Evolutionary conservation across 2,888 invertebrate genomes (phyloP).

Genomic region (Fabriciana adippe): DNA sequence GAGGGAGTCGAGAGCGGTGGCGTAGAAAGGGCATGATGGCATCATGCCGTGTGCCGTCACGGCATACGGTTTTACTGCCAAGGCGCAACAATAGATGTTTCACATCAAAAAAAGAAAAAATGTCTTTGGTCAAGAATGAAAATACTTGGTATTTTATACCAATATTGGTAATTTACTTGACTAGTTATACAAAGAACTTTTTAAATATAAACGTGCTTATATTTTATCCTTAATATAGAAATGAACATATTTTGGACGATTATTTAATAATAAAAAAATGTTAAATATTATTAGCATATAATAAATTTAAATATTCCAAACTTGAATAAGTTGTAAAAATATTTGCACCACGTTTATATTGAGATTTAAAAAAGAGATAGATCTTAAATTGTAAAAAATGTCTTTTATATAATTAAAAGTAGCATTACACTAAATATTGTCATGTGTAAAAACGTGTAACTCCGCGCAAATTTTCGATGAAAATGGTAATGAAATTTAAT

Average conservation of each 20-base stretch:
- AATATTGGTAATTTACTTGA: conserved; percentile 27
- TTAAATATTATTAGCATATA: background rate
- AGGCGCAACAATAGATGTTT: no score
- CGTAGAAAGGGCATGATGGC: no score
- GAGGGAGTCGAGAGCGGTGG: no score
- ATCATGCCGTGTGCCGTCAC: no score
- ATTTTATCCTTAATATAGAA: background rate
- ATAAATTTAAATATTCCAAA: background rate
- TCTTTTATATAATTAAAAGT: background rate
- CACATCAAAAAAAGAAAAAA: conserved; percentile 1
- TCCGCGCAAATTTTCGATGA: conserved; percentile 40
- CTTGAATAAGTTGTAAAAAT: background rate
- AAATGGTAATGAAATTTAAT: conserved; percentile 47
- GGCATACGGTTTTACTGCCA: no score
- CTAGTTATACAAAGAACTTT: conserved; percentile 26
- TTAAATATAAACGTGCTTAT: background rate
- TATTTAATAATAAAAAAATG: background rate
- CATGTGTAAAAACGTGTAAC: conserved; percentile 37
- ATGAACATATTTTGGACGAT: background rate
- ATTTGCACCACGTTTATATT: conserved; percentile 4
- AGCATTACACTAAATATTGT: conserved; percentile 2
- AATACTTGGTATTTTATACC: conserved; percentile 36
- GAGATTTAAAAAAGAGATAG: conserved; percentile 7
- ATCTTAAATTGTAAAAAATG: background rate
- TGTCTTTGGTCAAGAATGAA: conserved; percentile 36